Base-by-base conservation (phyloP, 2,888 invertebrate genomes). In the Ligdia adustata region DNA sequence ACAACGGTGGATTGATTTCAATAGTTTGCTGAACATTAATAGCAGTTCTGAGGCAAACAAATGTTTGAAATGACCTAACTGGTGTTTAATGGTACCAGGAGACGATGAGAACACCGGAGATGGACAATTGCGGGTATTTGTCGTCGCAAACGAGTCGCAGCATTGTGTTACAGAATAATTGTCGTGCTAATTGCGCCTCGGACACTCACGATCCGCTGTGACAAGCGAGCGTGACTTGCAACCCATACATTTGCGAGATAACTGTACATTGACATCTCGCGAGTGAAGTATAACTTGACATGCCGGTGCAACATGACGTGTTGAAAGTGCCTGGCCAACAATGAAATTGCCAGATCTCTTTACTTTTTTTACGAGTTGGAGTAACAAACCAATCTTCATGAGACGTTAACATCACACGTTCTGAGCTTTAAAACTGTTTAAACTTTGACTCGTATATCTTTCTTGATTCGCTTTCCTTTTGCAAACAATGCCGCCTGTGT, bases 141-240 rank as follows among this genome's bases (percentile, higher is more conserved):
- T 16, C 18, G 34, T 44, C 28, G 34, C 46, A 28, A 50, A 45
- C 42, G 24, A 48, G 45, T 41, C 28, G 28, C 50, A 49, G 53
- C 59, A 62, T 70, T 63, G 59, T 66, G 54, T 67, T 66, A 47
- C 66, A 40, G 49, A 44, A 33, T 60, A 62, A 67, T 65, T 69
- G 59, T 52, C 45, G 55, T 60, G 64, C 43, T 62, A 62, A 69
- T 66, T 62, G 58, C 47, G 55, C 45, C 39, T 49, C 55, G n/a
- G 35, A 38, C 34, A 12, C 55, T 58, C 53, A 44, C 51, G 50
- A 20, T 29, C 33, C 47, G 47, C 49, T 29, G 27, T 18, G n/a
- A n/a, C n/a, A 37, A 27, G 15, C 45, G 33, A 31, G 28, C 37
- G 3, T 31, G 6, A 7, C 22, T n/a, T 6, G 4, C 22, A 6